phyloP scores from a whole-genome alignment of 2,797 vertebrate species.

The Urocyon cinereoargenteus region DNA sequence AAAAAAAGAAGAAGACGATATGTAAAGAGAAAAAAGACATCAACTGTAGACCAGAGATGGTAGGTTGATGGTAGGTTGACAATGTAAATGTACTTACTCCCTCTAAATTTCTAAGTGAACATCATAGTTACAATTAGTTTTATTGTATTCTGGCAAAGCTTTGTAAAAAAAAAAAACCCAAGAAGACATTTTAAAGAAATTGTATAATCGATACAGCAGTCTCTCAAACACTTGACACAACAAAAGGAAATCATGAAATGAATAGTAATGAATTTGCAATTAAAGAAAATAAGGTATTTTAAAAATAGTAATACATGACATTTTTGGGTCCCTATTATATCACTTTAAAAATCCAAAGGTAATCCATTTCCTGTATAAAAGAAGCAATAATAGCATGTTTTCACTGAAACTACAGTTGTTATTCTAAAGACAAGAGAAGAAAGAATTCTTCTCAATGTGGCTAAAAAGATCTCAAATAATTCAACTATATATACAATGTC shows the following conservation, averaged over 20 bases:
- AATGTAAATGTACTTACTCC: not conserved
- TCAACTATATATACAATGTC: not conserved
- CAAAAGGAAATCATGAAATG: conserved; percentile 61
- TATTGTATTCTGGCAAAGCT: conserved; percentile 51
- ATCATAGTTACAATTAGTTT: not conserved
- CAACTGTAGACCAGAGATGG: not conserved
- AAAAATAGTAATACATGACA: not conserved
- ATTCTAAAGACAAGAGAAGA: conserved; percentile 17
- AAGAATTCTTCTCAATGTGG: not conserved
- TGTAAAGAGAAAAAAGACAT: not conserved
- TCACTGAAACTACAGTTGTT: conserved; percentile 17
- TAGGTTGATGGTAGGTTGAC: not conserved
- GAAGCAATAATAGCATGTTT: not conserved
- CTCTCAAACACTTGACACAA: conserved; percentile 21
- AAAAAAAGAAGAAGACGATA: not conserved
- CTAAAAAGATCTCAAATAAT: not conserved
- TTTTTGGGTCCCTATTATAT: not conserved
- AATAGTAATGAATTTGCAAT: conserved; percentile 6
- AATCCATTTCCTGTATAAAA: not conserved
- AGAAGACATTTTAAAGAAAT: conserved; percentile 52
- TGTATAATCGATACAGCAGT: conserved; percentile 11
- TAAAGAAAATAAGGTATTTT: not conserved
- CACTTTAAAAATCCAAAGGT: conserved; percentile 15
- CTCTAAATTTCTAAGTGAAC: conserved; percentile 46
- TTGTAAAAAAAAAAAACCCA: conserved; percentile 55